Evolutionary conservation across 2,797 vertebrate species (phyloP).

Genomic region (Anas bernieri): DNA sequence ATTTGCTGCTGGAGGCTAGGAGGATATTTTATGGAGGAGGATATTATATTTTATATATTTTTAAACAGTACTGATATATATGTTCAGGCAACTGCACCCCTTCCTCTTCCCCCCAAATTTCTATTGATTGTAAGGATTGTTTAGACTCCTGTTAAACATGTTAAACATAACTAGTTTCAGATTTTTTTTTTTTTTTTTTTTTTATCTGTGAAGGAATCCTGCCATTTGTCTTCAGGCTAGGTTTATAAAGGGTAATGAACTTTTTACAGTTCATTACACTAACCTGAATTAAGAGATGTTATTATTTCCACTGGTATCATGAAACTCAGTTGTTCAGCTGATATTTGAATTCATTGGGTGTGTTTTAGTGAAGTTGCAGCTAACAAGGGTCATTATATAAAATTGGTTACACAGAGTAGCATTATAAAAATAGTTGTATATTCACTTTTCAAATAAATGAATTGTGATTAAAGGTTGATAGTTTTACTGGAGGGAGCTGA

Average conservation of each 20-base stretch:
- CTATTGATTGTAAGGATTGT: not conserved
- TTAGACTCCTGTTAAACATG: not conserved
- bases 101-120: not conserved
- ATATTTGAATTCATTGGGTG: not conserved
- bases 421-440: not conserved
- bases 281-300: not conserved
- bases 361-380: not conserved
- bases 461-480: not conserved
- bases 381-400: not conserved
- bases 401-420: not conserved
- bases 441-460: not conserved
- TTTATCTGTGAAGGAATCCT: not conserved
- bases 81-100: not conserved
- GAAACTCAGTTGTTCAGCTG: not conserved
- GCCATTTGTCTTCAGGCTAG: not conserved
- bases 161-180: not conserved
- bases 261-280: not conserved
- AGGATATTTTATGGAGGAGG: not conserved
- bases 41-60: too few species aligned
- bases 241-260: not conserved
- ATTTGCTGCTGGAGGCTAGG: not conserved
- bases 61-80: not conserved
- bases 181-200: not conserved
- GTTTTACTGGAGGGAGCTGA: not conserved
- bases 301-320: not conserved